phyloP scores from a whole-genome alignment of 2,797 vertebrate genomes.

The Myoxocephalus aenaeus region DNA sequence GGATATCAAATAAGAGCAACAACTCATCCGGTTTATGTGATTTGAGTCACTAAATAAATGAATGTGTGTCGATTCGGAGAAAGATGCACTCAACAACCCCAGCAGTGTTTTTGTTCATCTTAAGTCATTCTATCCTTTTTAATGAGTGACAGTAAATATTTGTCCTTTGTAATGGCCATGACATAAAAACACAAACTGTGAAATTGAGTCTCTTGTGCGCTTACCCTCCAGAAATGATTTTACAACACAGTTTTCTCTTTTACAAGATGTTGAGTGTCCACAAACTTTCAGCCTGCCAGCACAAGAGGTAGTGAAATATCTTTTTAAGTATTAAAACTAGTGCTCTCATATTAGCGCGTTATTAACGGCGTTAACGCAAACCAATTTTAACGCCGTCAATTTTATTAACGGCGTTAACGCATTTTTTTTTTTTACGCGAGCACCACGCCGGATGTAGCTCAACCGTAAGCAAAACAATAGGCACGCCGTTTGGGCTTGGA shows the following conservation, averaged over 20 bases:
- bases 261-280: conserved; percentile 26
- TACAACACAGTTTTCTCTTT: conserved; percentile 30
- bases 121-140: background rate
- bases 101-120: background rate
- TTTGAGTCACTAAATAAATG: background rate
- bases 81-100: background rate
- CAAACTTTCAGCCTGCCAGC: conserved; percentile 32
- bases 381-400: too few relatives aligned
- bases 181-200: conserved; percentile 29
- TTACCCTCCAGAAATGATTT: conserved; percentile 35
- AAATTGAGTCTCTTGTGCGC: conserved; percentile 32
- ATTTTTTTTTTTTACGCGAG: too few relatives aligned
- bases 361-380: too few relatives aligned
- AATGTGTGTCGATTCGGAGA: background rate
- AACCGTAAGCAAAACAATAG: too few relatives aligned
- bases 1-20: background rate
- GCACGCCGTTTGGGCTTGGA: too few relatives aligned
- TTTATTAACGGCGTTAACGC: too few relatives aligned
- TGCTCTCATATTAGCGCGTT: too few relatives aligned
- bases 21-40: background rate
- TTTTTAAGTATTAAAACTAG: conserved; percentile 8
- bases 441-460: too few relatives aligned
- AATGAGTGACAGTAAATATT: conserved; percentile 1
- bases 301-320: conserved; percentile 6
- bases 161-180: background rate